A percentile compares a stretch with the other conserved stretches of the same genome.
phyloP scores from a whole-genome alignment of 1,140 invertebrate species.

The Matsumurasca onukii region DNA sequence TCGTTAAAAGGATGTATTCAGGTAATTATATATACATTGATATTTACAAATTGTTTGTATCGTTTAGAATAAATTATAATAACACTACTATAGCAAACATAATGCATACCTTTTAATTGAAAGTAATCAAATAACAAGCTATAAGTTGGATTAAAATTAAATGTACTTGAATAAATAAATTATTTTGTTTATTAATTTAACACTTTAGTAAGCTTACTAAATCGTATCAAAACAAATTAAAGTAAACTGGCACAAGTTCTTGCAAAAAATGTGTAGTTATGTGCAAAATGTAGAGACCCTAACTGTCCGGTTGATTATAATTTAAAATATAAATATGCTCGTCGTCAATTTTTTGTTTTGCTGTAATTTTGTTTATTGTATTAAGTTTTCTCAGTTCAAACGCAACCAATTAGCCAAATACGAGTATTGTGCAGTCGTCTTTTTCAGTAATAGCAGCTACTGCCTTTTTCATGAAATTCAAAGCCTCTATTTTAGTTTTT shows the following conservation, averaged over 20 bases:
- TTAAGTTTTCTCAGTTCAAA: conserved; percentile 6
- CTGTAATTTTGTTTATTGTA: background rate
- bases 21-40: background rate
- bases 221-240: background rate
- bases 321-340: background rate
- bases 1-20: background rate
- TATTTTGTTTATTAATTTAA: background rate
- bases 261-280: background rate
- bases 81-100: background rate
- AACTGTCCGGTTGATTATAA: background rate
- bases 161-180: background rate
- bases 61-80: background rate
- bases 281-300: background rate
- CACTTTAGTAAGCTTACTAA: background rate
- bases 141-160: background rate
- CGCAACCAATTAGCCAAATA: conserved; percentile 3
- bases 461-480: background rate
- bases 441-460: background rate
- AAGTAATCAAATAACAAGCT: background rate
- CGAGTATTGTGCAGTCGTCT: conserved; percentile 11
- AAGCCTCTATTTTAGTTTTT: background rate
- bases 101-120: background rate
- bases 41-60: background rate
- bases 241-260: background rate
- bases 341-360: background rate